A percentile compares a stretch with the other conserved stretches of the same genome.
These are phyloP conservation scores for Edolisoma coerulescens DNA, from an alignment of 2,113 vertebrate genomes.

Conservation along the genomic window DNA sequence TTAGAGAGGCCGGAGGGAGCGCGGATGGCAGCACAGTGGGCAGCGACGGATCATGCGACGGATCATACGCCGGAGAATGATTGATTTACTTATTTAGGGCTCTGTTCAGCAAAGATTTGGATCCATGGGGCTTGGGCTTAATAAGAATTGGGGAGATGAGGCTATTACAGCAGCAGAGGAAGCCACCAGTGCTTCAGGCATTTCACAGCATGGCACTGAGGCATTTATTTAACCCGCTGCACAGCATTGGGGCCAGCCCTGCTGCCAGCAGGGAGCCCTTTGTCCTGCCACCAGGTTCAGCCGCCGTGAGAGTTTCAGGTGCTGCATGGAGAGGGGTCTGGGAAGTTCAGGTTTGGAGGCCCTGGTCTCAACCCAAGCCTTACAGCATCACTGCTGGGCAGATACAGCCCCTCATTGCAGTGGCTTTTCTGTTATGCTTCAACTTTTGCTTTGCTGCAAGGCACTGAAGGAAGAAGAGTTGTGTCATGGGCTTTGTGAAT, in stretches of 20 bases:
- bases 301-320: rapidly evolving
- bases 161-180: not conserved
- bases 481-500: rapidly evolving
- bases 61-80: not conserved
- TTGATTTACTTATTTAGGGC: slow-evolving; percentile 6
- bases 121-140: not conserved
- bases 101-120: not conserved
- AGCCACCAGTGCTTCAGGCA: not conserved
- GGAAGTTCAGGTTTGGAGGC: not conserved
- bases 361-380: not conserved
- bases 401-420: rapidly evolving
- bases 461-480: not conserved
- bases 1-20: not conserved
- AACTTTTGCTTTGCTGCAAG: not conserved
- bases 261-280: not conserved
- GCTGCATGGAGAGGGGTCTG: not conserved
- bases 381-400: not conserved
- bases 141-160: not conserved
- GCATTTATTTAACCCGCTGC: not conserved
- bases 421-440: not conserved
- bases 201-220: not conserved
- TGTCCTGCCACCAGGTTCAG: not conserved
- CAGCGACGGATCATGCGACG: not conserved
- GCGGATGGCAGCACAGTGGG: not conserved
- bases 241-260: not conserved